Evolutionary conservation across 2,888 invertebrate genomes (phyloP), one percentile per base, ranked within the genome.

Genomic region (Synergus umbraculus): DNA sequence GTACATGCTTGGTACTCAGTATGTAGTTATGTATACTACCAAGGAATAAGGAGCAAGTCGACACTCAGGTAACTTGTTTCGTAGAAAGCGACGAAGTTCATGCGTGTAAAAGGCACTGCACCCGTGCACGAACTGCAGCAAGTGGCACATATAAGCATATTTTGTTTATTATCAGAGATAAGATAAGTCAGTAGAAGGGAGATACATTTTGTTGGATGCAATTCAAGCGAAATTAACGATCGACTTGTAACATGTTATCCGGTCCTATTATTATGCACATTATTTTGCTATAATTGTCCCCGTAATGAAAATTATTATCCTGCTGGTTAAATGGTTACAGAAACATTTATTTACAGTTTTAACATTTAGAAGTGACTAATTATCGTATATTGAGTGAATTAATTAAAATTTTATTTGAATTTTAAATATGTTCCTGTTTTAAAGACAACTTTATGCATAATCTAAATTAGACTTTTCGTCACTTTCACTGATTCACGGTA

Each of bases 111-210:
- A 73, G 73, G 49, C 73, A 73, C 49, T 73, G 49, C 73, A 60
- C 18, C 60, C 22, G 60, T 73, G 73, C 49, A 49, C 73, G 73
- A 54, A 73, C 73, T 49, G 73, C 73, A 73, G 54, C 54, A 73
- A 73, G 73, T 73, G 73, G 73, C 49, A 73, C 73, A 49, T 49
- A 73, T 73, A 49, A 41, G 73, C 49, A 73, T 73, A 73, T 73
- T 73, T 73, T 54, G 73, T 73, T 73, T 73, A 73, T 73, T 73
- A 73, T 73, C 73, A 73, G 9, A 73, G 73, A 73, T 73, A 73
- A 73, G 73, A 73, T 73, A 73, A 73, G 29, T 73, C 46, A 10
- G 29, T n/a, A 37, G 69, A 29, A 46, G 49, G 69, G 46, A 54
- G 54, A 46, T 54, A 73, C 73, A 73, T 73, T 54, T 73, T 49